Conservation (phyloP, 2,888 invertebrate species). For the Metallyticus violacea region DNA sequence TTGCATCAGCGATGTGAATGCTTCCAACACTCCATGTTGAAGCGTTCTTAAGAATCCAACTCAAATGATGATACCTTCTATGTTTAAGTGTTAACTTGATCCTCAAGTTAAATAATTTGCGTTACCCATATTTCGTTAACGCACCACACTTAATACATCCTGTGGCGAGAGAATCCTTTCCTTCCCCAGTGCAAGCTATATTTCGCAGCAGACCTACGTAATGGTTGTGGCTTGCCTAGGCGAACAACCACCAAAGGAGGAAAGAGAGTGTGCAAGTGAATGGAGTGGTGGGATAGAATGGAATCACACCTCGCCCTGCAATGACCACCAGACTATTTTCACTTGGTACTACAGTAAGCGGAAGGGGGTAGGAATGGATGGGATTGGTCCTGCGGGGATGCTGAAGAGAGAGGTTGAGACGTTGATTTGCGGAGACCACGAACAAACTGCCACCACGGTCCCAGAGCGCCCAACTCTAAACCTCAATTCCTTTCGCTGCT, state of each 20-base stretch:
- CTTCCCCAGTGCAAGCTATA: neutral
- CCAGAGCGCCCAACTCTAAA: neutral
- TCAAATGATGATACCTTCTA: too few relatives aligned
- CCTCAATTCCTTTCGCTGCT: neutral
- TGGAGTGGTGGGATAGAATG: too few relatives aligned
- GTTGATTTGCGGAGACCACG: slow-evolving; percentile 17
- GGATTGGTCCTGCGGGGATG: slow-evolving; percentile 29
- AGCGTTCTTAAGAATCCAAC: too few relatives aligned
- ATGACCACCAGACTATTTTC: slow-evolving; percentile 27
- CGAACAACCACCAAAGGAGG: neutral
- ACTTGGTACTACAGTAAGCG: slow-evolving; percentile 21
- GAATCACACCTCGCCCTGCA: slow-evolving; percentile 19
- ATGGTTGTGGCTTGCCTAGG: neutral
- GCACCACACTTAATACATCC: too few relatives aligned
- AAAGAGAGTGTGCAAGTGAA: neutral
- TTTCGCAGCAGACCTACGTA: neutral
- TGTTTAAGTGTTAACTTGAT: too few relatives aligned
- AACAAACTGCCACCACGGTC: slow-evolving; percentile 11
- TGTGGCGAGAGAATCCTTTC: neutral
- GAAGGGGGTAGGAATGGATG: slow-evolving; percentile 28
- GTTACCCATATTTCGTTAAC: neutral
- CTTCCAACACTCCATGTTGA: too few relatives aligned
- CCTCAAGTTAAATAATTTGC: too few relatives aligned
- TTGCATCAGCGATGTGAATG: too few relatives aligned
- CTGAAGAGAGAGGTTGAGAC: slow-evolving; percentile 12